Evolutionary conservation across 2,113 vertebrate genomes (phyloP).

Genomic region (Chionis minor): DNA sequence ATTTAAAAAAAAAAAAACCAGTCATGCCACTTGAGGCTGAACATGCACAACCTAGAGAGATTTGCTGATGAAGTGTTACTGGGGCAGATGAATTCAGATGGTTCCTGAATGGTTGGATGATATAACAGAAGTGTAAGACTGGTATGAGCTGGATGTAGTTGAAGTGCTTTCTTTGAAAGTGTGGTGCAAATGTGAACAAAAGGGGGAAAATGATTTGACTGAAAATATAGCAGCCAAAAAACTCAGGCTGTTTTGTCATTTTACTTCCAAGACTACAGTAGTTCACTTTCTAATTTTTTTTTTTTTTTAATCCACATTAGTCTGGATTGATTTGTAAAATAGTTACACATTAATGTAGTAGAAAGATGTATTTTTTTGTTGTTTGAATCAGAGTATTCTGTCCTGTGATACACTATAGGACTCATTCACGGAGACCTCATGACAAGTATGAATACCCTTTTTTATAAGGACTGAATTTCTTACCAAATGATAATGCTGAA

Average conservation of each 20-base stretch:
- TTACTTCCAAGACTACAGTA: background rate
- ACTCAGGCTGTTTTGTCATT: background rate
- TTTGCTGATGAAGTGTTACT: background rate
- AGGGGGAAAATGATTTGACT: background rate
- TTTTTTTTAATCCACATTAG: background rate
- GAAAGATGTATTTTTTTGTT: background rate
- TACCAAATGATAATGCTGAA: background rate
- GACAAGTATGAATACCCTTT: background rate
- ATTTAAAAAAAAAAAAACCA: background rate
- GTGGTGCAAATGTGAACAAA: background rate
- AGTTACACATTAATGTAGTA: background rate
- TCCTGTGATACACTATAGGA: background rate
- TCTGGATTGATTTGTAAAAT: conserved; percentile 21
- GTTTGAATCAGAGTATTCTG: background rate
- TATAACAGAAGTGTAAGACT: background rate
- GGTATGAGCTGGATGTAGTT: background rate
- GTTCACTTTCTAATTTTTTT: background rate
- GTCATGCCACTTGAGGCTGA: conserved; percentile 5
- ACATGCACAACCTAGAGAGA: background rate
- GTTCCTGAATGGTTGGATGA: background rate
- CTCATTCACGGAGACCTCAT: background rate
- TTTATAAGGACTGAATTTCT: background rate
- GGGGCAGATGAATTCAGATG: background rate
- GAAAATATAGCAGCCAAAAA: conserved; percentile 8
- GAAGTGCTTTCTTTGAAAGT: background rate